These are phyloP conservation scores for Athene cunicularia DNA, from an alignment of 2,113 vertebrate genomes.

Conservation along the genomic window DNA sequence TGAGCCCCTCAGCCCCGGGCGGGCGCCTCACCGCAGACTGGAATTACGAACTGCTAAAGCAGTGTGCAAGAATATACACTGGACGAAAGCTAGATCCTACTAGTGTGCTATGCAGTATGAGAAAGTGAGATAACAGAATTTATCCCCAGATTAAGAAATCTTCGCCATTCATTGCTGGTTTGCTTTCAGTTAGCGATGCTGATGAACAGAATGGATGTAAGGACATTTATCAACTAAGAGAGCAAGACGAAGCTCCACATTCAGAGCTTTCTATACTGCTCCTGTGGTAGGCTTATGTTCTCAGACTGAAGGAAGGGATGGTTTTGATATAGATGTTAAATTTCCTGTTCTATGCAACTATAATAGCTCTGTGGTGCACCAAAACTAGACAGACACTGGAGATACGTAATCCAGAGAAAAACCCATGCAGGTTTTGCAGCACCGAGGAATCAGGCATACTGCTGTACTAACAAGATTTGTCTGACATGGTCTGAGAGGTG, in stretches of 20 bases:
- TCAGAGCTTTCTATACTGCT: not conserved
- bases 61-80: not conserved
- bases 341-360: not conserved
- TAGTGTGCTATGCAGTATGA: not conserved
- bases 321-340: not conserved
- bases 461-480: not conserved
- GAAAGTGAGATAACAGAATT: not conserved
- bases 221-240: not conserved
- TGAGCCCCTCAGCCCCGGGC: not conserved
- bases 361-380: not conserved
- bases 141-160: not conserved
- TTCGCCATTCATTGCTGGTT: not conserved
- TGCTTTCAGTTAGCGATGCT: not conserved
- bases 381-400: not conserved
- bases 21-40: rapidly evolving
- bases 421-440: not conserved
- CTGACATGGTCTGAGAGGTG: rapidly evolving
- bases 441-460: not conserved
- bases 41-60: not conserved
- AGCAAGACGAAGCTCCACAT: not conserved
- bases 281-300: not conserved
- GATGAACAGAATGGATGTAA: not conserved
- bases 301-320: not conserved
- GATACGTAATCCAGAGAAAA: not conserved
- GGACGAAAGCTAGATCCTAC: not conserved